Conservation (phyloP, 1,140 invertebrate species). For the Pinna nobilis region DNA sequence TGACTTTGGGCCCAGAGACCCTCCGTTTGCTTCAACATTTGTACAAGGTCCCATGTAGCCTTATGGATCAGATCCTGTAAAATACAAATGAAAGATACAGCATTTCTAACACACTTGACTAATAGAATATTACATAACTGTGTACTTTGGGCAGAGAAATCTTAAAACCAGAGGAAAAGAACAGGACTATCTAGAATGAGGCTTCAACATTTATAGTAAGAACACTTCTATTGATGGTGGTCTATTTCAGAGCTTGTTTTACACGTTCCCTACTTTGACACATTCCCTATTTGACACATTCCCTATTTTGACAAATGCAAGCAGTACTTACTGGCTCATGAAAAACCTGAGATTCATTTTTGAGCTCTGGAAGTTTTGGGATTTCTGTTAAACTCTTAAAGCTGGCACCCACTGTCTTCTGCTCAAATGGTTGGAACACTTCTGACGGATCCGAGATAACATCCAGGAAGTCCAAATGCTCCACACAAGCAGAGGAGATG, state of each 20-base stretch:
- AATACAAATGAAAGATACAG: not conserved
- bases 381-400: slow-evolving; percentile 98
- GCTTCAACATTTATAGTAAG: too few relatives aligned
- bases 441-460: slow-evolving; percentile 82
- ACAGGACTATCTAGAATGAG: too few relatives aligned
- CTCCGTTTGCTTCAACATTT: slow-evolving; percentile 74
- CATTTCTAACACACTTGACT: too few relatives aligned
- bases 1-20: slow-evolving; percentile 88
- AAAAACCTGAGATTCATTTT: slow-evolving; percentile 81
- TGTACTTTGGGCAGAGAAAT: too few relatives aligned
- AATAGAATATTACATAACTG: too few relatives aligned
- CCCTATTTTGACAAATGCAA: not conserved
- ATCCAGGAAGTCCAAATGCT: slow-evolving; percentile 96
- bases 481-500: slow-evolving; percentile 71
- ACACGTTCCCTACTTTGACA: too few relatives aligned
- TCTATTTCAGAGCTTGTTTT: too few relatives aligned
- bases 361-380: slow-evolving; percentile 80
- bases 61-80: slow-evolving; percentile 60
- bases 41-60: slow-evolving; percentile 75
- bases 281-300: too few relatives aligned
- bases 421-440: slow-evolving; percentile 91
- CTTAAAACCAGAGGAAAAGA: too few relatives aligned
- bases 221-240: too few relatives aligned
- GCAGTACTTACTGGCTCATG: slow-evolving; percentile 79
- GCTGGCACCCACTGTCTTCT: slow-evolving; percentile 86